Evolutionary conservation across 2,113 vertebrate species (phyloP).

Genomic region (Xiphorhynchus elegans): DNA sequence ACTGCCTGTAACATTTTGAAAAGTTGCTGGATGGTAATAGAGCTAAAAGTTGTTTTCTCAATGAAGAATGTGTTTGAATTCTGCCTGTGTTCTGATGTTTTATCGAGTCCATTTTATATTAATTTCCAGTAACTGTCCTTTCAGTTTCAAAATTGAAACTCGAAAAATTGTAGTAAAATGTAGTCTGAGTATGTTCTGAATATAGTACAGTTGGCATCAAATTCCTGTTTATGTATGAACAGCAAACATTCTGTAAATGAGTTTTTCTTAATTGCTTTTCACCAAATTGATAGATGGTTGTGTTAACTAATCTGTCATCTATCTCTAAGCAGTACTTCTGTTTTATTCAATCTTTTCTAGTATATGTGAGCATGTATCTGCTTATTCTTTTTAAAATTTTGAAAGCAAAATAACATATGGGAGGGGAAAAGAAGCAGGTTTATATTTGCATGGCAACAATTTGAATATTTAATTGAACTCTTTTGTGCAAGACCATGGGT

Average conservation of each 20-base stretch:
- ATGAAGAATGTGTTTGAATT: background rate
- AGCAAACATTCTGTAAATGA: background rate
- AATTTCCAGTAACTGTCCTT: slow-evolving; percentile 24
- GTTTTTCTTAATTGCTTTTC: slow-evolving; percentile 1
- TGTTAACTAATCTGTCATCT: background rate
- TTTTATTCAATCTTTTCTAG: background rate
- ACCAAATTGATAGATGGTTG: background rate
- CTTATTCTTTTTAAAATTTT: slow-evolving; percentile 19
- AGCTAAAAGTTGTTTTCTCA: background rate
- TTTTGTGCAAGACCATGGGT: background rate
- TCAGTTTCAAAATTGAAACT: slow-evolving; percentile 23
- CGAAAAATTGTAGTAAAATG: background rate
- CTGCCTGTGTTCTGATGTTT: background rate
- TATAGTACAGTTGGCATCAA: background rate
- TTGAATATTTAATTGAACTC: background rate
- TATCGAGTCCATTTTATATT: background rate
- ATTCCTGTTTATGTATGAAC: background rate
- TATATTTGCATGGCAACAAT: background rate
- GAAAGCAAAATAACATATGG: slow-evolving; percentile 38
- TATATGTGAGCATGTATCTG: background rate
- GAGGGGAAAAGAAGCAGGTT: accelerated
- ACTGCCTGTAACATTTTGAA: background rate
- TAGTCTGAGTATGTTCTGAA: background rate
- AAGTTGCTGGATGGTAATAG: background rate
- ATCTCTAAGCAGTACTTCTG: background rate